Conservation (phyloP, 2,113 vertebrate species). For the Oncorhynchus keta region DNA sequence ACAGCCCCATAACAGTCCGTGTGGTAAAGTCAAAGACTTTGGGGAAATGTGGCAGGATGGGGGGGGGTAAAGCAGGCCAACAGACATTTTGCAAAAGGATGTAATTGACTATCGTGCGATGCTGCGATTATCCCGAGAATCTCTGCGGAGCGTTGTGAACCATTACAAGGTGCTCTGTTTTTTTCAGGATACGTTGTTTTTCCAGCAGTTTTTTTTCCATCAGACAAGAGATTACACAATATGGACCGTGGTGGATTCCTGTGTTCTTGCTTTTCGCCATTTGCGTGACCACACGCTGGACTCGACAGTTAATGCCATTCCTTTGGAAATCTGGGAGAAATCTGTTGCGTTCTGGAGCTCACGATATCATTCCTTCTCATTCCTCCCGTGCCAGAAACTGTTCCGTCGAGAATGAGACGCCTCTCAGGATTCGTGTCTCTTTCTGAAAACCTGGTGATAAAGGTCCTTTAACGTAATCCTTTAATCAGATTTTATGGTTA, state of each 20-base stretch:
- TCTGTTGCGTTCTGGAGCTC: neutral
- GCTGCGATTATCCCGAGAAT: constrained; percentile 1
- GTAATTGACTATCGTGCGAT: neutral
- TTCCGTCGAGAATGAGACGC: neutral
- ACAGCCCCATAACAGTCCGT: constrained; percentile 13
- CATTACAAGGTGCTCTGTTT: neutral
- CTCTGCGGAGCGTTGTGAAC: neutral
- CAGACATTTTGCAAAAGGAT: neutral
- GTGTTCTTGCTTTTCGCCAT: neutral
- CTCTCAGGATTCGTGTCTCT: neutral
- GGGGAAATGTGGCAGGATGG: neutral
- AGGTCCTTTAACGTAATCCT: constrained; percentile 3
- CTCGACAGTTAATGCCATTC: neutral
- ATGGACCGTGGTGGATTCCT: neutral
- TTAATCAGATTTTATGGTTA: constrained; percentile 19
- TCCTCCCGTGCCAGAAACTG: neutral
- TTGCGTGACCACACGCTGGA: neutral
- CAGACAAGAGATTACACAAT: neutral
- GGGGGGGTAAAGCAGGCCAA: neutral
- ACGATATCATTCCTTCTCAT: too few relatives aligned
- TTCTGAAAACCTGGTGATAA: neutral
- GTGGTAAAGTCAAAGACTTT: constrained; percentile 8
- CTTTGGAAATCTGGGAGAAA: constrained; percentile 15
- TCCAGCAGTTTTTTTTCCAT: neutral
- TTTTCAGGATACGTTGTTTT: neutral